phyloP scores from a whole-genome alignment of 2,888 invertebrate genomes.

The Julus scandinavius region DNA sequence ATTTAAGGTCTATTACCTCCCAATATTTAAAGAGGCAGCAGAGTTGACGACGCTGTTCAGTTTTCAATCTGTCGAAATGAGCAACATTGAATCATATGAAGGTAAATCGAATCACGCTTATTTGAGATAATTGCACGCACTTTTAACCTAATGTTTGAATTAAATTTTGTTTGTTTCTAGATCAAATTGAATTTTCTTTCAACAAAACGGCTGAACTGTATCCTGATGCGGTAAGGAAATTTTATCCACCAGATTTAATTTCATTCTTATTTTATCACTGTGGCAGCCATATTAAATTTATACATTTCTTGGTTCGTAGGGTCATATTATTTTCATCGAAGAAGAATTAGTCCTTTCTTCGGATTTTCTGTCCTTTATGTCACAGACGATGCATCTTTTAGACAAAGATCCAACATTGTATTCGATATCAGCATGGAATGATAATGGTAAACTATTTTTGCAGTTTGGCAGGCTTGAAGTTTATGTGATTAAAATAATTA shows the following conservation, averaged over 20 bases:
- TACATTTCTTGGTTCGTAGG: constrained; percentile 61
- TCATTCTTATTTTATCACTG: background rate
- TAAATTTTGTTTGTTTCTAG: constrained; percentile 61
- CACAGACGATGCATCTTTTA: constrained; percentile 66
- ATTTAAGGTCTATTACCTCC: constrained; percentile 59
- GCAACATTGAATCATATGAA: constrained; percentile 42
- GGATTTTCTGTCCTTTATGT: constrained; percentile 69
- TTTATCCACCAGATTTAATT: background rate
- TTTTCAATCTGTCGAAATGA: constrained; percentile 55
- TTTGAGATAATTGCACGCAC: background rate
- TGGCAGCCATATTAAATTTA: background rate
- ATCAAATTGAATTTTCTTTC: constrained; percentile 64
- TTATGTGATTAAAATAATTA: too few relatives aligned
- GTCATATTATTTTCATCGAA: constrained; percentile 68
- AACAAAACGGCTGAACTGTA: constrained; percentile 62
- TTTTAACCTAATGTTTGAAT: background rate
- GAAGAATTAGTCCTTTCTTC: constrained; percentile 68
- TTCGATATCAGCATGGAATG: constrained; percentile 68
- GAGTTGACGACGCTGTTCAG: constrained; percentile 59
- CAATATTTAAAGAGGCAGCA: constrained; percentile 58
- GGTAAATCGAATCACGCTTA: constrained; percentile 47
- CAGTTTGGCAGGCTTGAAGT: background rate
- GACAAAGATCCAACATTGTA: constrained; percentile 65
- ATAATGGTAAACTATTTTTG: constrained; percentile 51
- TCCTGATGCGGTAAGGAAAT: constrained; percentile 63